Evolutionary conservation across 64 coral and sea anemone species (phyloP).

Genomic region (Porites lutea): DNA sequence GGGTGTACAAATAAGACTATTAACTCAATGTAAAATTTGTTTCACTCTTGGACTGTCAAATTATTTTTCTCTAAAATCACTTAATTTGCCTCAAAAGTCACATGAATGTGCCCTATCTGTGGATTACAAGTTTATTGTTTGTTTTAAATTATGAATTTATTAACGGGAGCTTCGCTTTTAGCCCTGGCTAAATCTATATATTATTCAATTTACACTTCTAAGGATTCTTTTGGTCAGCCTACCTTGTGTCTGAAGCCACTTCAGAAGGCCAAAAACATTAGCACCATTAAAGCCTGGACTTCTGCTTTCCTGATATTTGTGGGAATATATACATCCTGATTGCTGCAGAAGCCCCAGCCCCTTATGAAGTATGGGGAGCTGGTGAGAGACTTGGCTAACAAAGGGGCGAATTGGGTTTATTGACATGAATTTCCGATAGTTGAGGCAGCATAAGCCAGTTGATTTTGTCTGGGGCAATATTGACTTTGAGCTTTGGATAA

Average conservation of each 20-base stretch:
- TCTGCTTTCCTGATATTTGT: constrained; percentile 38
- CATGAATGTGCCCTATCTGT: too few relatives aligned
- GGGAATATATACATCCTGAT: constrained; percentile 17
- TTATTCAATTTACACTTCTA: not conserved
- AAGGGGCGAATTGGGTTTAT: constrained; percentile 35
- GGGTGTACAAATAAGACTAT: too few relatives aligned
- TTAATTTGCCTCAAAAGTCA: too few relatives aligned
- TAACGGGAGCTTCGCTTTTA: too few relatives aligned
- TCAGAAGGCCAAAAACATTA: constrained; percentile 21
- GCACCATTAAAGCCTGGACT: constrained; percentile 18
- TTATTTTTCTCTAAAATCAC: too few relatives aligned
- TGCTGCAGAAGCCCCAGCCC: constrained; percentile 16
- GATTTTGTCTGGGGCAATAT: constrained; percentile 4
- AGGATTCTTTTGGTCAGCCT: not conserved
- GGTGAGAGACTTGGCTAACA: constrained; percentile 14
- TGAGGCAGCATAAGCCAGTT: not conserved
- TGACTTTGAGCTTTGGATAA: constrained; percentile 36
- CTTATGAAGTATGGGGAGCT: constrained; percentile 37
- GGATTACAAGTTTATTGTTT: too few relatives aligned
- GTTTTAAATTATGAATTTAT: too few relatives aligned
- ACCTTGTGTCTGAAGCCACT: constrained; percentile 14
- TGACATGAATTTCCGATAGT: constrained; percentile 39
- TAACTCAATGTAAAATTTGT: too few relatives aligned
- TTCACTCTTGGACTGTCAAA: too few relatives aligned
- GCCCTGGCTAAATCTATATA: too few relatives aligned